phyloP scores from a whole-genome alignment of 2,797 vertebrate genomes.

The Coendou prehensilis region DNA sequence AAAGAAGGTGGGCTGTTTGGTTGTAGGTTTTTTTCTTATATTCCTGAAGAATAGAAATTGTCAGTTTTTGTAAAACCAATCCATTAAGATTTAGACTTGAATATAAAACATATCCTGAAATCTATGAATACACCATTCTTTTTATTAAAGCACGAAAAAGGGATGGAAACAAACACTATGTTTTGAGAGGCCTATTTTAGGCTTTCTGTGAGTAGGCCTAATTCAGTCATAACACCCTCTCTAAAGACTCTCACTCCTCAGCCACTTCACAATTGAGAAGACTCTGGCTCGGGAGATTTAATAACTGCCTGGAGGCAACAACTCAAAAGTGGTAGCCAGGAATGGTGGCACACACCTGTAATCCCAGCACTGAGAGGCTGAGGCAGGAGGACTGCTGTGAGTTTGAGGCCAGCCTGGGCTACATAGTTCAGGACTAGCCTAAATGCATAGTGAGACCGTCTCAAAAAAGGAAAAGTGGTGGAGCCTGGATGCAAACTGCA shows the following conservation, averaged over 20 bases:
- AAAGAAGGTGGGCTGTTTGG: not conserved
- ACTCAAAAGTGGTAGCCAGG: not conserved
- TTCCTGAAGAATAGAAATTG: conserved; percentile 27
- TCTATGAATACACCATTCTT: not conserved
- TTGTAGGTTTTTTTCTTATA: not conserved
- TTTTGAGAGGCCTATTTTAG: not conserved
- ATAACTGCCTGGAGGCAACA: not conserved
- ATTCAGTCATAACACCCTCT: not conserved
- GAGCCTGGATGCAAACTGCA: not conserved
- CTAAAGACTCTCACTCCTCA: not conserved
- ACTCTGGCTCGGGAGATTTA: not conserved
- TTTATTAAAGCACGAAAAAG: not conserved
- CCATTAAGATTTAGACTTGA: not conserved
- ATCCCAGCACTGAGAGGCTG: not conserved
- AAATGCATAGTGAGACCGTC: not conserved
- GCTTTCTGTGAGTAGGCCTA: not conserved
- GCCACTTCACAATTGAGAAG: not conserved
- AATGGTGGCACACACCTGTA: not conserved
- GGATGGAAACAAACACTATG: not conserved
- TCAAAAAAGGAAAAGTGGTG: not conserved
- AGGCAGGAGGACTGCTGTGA: not conserved
- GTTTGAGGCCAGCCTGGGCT: not conserved
- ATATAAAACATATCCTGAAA: conserved; percentile 16
- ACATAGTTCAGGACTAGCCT: not conserved
- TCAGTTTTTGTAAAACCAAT: not conserved